Evolutionary conservation across 2,797 vertebrate genomes (phyloP).

Genomic region (Macropodus opercularis): DNA sequence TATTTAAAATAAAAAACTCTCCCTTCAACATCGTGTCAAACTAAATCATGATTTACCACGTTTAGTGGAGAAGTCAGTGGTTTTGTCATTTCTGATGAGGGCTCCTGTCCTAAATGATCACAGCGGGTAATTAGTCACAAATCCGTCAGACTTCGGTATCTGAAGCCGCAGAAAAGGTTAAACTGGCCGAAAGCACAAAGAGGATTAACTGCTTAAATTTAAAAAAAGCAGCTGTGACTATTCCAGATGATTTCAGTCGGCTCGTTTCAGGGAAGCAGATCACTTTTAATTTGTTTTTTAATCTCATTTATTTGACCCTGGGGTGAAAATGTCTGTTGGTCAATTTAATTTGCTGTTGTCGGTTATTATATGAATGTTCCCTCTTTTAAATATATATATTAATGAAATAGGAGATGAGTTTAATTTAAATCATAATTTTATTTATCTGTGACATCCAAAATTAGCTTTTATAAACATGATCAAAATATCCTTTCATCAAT

Average conservation of each 20-base stretch:
- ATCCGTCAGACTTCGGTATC: background rate
- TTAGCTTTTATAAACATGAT: no score
- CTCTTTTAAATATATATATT: background rate
- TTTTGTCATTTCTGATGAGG: background rate
- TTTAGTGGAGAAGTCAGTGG: background rate
- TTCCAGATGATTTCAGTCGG: slow-evolving; percentile 29
- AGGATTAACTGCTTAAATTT: slow-evolving; percentile 52
- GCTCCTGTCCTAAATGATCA: background rate
- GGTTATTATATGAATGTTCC: background rate
- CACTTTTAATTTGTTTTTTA: slow-evolving; percentile 19
- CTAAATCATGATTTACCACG: no score
- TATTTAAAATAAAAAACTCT: background rate
- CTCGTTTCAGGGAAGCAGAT: slow-evolving; percentile 12
- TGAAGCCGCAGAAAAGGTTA: slow-evolving; percentile 41
- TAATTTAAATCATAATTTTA: background rate
- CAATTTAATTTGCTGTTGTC: slow-evolving; percentile 1
- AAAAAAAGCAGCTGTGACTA: slow-evolving; percentile 25
- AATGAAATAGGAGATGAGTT: no score
- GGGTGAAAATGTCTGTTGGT: background rate
- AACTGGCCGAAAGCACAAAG: slow-evolving; percentile 51
- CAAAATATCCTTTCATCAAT: no score
- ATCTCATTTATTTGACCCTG: slow-evolving; percentile 14
- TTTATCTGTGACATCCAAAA: background rate
- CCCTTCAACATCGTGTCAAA: background rate
- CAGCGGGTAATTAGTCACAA: slow-evolving; percentile 35